Percentiles rank a stretch among this genome's conserved stretches.
phyloP scores from a whole-genome alignment of 92 coral and sea anemone genomes.

The Galaxea fascicularis region DNA sequence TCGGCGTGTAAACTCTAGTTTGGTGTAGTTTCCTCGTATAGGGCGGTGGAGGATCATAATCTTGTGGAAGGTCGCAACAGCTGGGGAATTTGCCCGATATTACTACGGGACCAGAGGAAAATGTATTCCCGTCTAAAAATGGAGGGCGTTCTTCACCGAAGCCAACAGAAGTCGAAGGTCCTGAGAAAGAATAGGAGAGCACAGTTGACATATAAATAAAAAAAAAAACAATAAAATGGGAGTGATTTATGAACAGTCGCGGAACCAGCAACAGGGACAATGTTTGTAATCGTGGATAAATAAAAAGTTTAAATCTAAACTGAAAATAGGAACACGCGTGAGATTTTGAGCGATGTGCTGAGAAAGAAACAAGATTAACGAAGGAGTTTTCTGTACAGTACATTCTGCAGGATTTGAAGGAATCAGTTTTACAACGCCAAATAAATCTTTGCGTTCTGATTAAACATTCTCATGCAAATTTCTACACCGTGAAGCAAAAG shows the following conservation, averaged over 20 bases:
- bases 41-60: not conserved
- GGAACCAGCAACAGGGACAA: not conserved
- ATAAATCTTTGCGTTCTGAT: too few relatives aligned
- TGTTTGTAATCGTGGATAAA: too few relatives aligned
- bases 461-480: too few relatives aligned
- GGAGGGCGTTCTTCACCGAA: slow-evolving; percentile 9
- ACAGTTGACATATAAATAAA: not conserved
- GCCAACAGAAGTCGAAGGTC: slow-evolving; percentile 5
- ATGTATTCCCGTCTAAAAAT: not conserved
- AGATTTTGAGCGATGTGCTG: too few relatives aligned
- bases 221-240: not conserved
- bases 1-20: slow-evolving; percentile 10
- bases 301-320: too few relatives aligned
- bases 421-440: too few relatives aligned
- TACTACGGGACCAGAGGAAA: not conserved
- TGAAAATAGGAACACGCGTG: too few relatives aligned
- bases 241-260: not conserved
- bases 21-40: not conserved
- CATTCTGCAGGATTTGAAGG: too few relatives aligned
- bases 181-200: not conserved
- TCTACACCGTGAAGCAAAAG: not conserved
- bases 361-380: too few relatives aligned
- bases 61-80: slow-evolving; percentile 2
- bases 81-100: slow-evolving; percentile 1
- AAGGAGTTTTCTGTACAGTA: too few relatives aligned